Evolutionary conservation across 1,140 invertebrate genomes (phyloP), one percentile per base, ranked within the genome.

Genomic region (Euwallacea fornicatus): DNA sequence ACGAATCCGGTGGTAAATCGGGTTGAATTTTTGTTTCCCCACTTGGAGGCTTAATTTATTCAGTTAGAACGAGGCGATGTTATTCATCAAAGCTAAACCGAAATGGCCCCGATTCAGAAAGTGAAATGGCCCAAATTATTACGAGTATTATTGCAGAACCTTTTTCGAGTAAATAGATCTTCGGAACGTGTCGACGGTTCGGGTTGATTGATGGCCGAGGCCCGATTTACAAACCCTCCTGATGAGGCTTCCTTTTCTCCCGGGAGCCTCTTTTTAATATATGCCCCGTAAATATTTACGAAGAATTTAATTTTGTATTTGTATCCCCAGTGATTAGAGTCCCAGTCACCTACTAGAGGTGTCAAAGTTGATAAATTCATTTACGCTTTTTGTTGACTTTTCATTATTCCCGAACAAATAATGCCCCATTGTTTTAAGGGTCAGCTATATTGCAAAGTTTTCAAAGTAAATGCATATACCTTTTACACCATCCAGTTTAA

Each of bases 61-160:
- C 21, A 33, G 21, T 33, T 33, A 33, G 21, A 33, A 33, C 21
- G 21, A 33, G 21, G 21, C 21, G 21, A 33, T 33, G 21, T 33
- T 33, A 33, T 33, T 33, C 21, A 33, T 33, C 21, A 33, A 33
- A 33, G 21, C 21, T 33, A 33, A 33, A 33, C 21, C 21, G 21
- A 33, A 33, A 33, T 33, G 21, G 21, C 21, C 21, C 21, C 21
- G 21, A 33, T 33, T 33, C 21, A 33, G 21, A 7, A 58, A 15
- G 55, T 58, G 55, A 58, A 58, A 58, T 58, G 55, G 55, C 9
- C 55, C 55, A 58, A 58, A 58, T 58, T 58, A 58, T 58, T 13
- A 33, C 55, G 2, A 58, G 46, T 33, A 33, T 33, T 33, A 33
- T 33, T 33, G 21, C 21, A 33, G 21, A 33, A 33, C 21, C 21